Evolutionary conservation across 2,888 invertebrate species (phyloP).

Genomic region (Chesias legatella): DNA sequence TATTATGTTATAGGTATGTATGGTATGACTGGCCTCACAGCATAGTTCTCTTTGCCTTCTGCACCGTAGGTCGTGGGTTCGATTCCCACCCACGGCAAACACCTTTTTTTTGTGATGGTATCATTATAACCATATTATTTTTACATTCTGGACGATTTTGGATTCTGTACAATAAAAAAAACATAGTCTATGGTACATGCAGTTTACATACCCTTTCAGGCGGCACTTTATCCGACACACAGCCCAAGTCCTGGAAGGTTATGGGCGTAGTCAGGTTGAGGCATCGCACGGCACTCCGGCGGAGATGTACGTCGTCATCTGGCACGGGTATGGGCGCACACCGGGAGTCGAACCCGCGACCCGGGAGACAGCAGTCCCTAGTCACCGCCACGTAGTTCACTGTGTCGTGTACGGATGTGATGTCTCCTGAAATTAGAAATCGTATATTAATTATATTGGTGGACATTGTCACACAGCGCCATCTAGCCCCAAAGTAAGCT

Average conservation of each 20-base stretch:
- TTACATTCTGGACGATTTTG: no score
- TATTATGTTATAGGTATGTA: no score
- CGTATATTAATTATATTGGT: no score
- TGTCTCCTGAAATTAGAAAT: constrained; percentile 21
- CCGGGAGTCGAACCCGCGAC: constrained; percentile 23
- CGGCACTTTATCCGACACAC: constrained; percentile 32
- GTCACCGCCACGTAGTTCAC: constrained; percentile 30
- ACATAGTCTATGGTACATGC: not conserved
- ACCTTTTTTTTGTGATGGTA: no score
- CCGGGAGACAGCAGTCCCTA: constrained; percentile 24
- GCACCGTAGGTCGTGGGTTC: no score
- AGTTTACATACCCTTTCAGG: constrained; percentile 37
- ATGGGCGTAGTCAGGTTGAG: constrained; percentile 46
- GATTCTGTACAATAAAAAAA: no score
- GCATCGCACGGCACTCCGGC: constrained; percentile 40
- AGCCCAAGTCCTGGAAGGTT: constrained; percentile 46
- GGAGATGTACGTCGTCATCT: constrained; percentile 40
- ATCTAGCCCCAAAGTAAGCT: no score
- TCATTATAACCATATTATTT: no score
- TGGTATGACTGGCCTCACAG: no score
- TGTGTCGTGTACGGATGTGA: constrained; percentile 34
- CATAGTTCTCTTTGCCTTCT: no score
- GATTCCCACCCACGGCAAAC: no score
- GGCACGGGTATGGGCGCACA: constrained; percentile 43
- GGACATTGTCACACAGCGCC: no score